Base-by-base conservation (phyloP, 2,113 vertebrate species). In the Odobenus rosmarus region DNA sequence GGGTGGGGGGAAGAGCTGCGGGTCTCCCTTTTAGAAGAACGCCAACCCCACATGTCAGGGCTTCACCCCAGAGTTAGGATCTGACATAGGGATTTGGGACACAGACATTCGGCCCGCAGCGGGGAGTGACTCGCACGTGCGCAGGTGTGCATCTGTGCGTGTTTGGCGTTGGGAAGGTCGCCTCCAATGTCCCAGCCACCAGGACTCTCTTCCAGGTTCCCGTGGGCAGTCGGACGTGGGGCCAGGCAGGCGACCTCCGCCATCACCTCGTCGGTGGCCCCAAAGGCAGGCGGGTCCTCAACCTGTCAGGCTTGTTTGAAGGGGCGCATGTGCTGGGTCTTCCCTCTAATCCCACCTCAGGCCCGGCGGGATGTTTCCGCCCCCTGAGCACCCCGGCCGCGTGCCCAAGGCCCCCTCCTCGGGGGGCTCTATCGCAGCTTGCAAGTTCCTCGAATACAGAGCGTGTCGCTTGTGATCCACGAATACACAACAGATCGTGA, bases 221-320 rank as follows among this genome's bases (percentile, higher is more conserved):
- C 10, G 0, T 31, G 18, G 24, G 6, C 9, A 3, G 8, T 33
- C 2, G 6, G 33, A 46, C 4, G 11, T 23, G 6, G 26, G 39
- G 19, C 64, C 42, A 5, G 12, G 33, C 53, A 39, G 76, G 24
- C 19, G 1, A 23, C 59, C 24, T 33, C 18, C 7, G 14, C 59
- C 21, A 4, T 15, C 33, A 36, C 79, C n/a, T 36, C 21, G 33
- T 33, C 23, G 1, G 15, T 46, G 13, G 46, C 36, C 36, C 39
- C 5, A 1, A 6, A 46, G 69, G 13, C 53, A 24, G 12, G 39
- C 18, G 9, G 53, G 53, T 42, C 36, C 39, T n/a, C 42, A 5
- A 24, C 12, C 18, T 14, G 9, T 36, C 14, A 11, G 36, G n/a
- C 1, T 16, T 5, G 59, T 51, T 62, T 49, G 11, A 28, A 77